Base-by-base conservation (phyloP, 1,140 invertebrate genomes). In the Trichonephila clavata region DNA sequence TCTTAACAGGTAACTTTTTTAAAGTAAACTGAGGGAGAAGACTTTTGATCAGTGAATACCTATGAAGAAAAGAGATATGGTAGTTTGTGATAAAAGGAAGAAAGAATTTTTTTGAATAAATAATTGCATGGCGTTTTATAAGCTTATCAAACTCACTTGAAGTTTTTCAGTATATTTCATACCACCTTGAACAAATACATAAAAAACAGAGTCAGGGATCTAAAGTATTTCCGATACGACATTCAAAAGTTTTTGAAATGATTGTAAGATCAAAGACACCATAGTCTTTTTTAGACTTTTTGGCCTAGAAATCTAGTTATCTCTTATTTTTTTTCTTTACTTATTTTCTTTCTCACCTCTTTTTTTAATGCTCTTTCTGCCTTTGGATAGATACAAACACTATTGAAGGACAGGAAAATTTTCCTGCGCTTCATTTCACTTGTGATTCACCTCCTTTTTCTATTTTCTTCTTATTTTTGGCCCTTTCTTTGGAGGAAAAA, bases 301-400 rank as follows among this genome's bases (percentile, higher is more conserved):
- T 92, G 90, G 77, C 80, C 90, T 65, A 92, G 60, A 92, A 92
- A 92, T 92, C 90, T 84, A 65, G 27, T 92, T 92, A 92, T 92
- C 90, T 50, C 18, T 60, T 60, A 14, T 80, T 83, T 16, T 50
- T 57, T 63, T 43, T 16, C 27, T 63, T 84, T 65, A 50, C 39
- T 83, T 83, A 50, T 27, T 39, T 83, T 65, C 27, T 16, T 7
- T 18, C 21, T 16, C 27, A 57, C 21, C 59, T 83, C 63, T 77
- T 60, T 80, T 89, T 71, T 68, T 89, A 68, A 57, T 57, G n/a
- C 59, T 86, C 60, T 63, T 63, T 90, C 32, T 43, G 57, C 80
- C 60, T 84, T 57, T 27, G 32, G 60, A 80, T 59, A 80, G 43
- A 80, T 86, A 90, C 88, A 80, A 80, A 63, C 27, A 84, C 57